Percentiles rank a stretch among this genome's conserved stretches.
Conservation (phyloP, 2,113 vertebrate species). For the Chionodraco myersi region DNA sequence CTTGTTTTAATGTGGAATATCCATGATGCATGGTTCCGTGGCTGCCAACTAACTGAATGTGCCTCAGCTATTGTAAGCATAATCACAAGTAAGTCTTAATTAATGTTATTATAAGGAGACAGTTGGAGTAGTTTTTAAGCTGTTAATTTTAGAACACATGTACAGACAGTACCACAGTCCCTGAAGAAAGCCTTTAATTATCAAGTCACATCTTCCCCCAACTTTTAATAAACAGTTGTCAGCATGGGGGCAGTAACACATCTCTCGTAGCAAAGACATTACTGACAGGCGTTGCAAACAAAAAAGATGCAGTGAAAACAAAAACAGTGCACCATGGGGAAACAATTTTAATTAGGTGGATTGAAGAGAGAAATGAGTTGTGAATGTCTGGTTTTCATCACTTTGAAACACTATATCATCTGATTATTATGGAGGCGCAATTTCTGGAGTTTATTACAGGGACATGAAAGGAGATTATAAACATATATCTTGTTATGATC, state of each 20-base stretch:
- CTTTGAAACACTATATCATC: constrained; percentile 16
- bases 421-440: constrained; percentile 21
- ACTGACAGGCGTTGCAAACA: constrained; percentile 33
- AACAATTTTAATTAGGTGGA: constrained; percentile 42
- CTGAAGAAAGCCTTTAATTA: constrained; percentile 42
- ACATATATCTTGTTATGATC: constrained; percentile 24
- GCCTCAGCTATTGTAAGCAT: not conserved
- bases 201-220: constrained; percentile 40
- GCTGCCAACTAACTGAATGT: too few species aligned
- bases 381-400: constrained; percentile 8
- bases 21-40: too few species aligned
- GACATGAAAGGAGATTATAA: constrained; percentile 35
- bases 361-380: constrained; percentile 16
- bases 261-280: constrained; percentile 23
- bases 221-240: constrained; percentile 48
- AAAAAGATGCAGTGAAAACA: constrained; percentile 36
- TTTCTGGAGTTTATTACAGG: constrained; percentile 43
- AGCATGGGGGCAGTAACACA: not conserved
- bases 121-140: not conserved
- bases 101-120: too few species aligned
- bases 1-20: constrained; percentile 1
- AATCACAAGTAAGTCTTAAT: not conserved
- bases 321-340: constrained; percentile 14
- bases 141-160: not conserved
- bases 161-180: not conserved